phyloP scores from a whole-genome alignment of 2,888 invertebrate species.

The Napeogenes inachia region DNA sequence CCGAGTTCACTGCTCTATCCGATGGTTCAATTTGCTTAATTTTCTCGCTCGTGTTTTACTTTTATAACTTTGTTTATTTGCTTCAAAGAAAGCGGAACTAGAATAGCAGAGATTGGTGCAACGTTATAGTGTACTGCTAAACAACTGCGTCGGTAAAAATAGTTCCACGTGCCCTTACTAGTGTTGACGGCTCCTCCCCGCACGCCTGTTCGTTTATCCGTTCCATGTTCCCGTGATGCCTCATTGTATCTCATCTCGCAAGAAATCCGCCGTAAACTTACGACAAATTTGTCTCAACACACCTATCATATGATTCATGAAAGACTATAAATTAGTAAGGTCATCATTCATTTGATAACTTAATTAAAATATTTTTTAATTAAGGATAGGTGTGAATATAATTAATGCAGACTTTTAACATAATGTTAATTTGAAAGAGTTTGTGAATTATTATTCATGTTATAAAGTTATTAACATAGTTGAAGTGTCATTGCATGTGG shows the following conservation, averaged over 20 bases:
- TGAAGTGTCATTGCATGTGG: conserved; percentile 56
- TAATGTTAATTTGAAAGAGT: conserved; percentile 21
- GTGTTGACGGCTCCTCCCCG: conserved; percentile 41
- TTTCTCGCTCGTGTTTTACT: conserved; percentile 15
- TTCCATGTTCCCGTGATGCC: conserved; percentile 27
- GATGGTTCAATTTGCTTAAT: conserved; percentile 19
- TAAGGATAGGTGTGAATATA: background rate
- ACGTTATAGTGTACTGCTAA: conserved; percentile 35
- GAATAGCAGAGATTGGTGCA: conserved; percentile 34
- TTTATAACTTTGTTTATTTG: conserved; percentile 23
- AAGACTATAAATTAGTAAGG: too few species aligned
- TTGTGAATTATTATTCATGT: conserved; percentile 61
- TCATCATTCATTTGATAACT: too few species aligned
- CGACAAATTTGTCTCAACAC: background rate
- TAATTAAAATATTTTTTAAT: background rate
- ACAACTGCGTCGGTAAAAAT: conserved; percentile 42
- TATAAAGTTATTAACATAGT: conserved; percentile 53
- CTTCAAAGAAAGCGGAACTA: conserved; percentile 30
- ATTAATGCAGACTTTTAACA: background rate
- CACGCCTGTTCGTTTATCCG: conserved; percentile 46
- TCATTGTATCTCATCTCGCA: background rate
- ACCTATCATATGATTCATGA: too few species aligned
- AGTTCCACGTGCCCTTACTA: conserved; percentile 49
- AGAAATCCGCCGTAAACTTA: background rate
- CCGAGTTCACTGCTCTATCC: conserved; percentile 26